Conservation (phyloP, 23 tunicate species). For the Diplosoma virens region DNA sequence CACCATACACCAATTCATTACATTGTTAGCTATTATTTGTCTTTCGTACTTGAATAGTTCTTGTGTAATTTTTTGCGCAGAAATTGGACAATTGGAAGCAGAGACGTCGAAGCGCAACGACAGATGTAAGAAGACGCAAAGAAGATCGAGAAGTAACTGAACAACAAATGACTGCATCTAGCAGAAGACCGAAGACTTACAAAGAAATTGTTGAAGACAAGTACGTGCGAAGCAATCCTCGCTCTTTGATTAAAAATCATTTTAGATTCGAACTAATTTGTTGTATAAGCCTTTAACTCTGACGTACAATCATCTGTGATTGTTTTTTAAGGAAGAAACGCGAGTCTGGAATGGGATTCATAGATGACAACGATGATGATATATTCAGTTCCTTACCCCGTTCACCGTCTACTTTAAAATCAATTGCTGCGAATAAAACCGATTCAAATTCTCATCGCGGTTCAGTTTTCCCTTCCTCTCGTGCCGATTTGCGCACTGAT, state of each 20-base stretch:
- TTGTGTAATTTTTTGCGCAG: slow-evolving; percentile 47
- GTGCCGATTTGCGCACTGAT: background rate
- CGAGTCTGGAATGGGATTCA: slow-evolving; percentile 1
- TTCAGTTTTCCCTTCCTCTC: slow-evolving; percentile 25
- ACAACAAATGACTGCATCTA: background rate
- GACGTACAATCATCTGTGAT: too few relatives aligned
- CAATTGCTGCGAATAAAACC: background rate
- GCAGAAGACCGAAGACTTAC: slow-evolving; percentile 64
- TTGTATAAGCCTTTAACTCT: too few relatives aligned
- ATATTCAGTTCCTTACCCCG: too few relatives aligned
- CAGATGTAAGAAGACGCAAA: slow-evolving; percentile 62
- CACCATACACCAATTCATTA: too few relatives aligned
- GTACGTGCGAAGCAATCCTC: slow-evolving; percentile 11
- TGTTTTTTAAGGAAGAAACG: too few relatives aligned
- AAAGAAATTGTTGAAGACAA: slow-evolving; percentile 86
- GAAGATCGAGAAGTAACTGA: slow-evolving; percentile 72
- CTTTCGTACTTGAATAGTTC: too few relatives aligned
- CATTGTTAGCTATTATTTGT: too few relatives aligned
- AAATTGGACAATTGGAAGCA: slow-evolving; percentile 80
- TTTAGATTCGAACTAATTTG: too few relatives aligned
- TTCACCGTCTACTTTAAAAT: too few relatives aligned
- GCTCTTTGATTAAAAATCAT: too few relatives aligned
- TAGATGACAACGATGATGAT: slow-evolving; percentile 2
- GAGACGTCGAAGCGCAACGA: slow-evolving; percentile 74
- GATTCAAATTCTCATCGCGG: slow-evolving; percentile 31